phyloP scores from a whole-genome alignment of 2,113 vertebrate species.

The Callionymus lyra region DNA sequence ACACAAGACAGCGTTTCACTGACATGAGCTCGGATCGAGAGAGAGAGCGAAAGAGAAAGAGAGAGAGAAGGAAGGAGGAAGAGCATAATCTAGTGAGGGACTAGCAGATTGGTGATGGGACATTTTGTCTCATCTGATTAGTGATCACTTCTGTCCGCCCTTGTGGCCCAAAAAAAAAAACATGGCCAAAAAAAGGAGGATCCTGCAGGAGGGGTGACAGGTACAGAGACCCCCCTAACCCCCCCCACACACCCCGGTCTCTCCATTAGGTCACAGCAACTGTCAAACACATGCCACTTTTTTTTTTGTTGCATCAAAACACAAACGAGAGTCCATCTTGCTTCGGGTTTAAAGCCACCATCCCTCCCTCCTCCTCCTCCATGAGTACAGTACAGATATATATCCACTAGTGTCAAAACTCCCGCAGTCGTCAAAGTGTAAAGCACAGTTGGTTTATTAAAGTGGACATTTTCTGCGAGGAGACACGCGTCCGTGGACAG shows the following conservation, averaged over 20 bases:
- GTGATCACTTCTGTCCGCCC: constrained; percentile 40
- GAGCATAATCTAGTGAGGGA: constrained; percentile 11
- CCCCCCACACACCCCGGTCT: constrained; percentile 2
- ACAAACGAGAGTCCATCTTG: constrained; percentile 93
- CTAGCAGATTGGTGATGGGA: constrained; percentile 29
- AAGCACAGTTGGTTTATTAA: constrained; percentile 51
- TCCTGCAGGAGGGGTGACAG: constrained; percentile 7
- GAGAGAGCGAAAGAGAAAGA: constrained; percentile 21
- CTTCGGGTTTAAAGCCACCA: constrained; percentile 70
- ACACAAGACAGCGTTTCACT: constrained; percentile 75
- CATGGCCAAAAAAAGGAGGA: constrained; percentile 36
- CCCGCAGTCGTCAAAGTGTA: constrained; percentile 36
- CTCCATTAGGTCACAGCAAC: constrained; percentile 8
- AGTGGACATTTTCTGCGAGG: constrained; percentile 43
- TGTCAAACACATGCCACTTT: constrained; percentile 40
- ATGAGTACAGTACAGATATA: constrained; percentile 60
- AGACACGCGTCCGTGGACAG: constrained; percentile 26
- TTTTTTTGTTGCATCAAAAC: constrained; percentile 78
- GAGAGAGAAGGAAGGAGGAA: constrained; percentile 7
- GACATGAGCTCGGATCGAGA: constrained; percentile 38
- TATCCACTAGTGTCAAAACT: constrained; percentile 76
- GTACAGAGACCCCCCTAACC: constrained; percentile 28
- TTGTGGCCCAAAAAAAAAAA: constrained; percentile 32
- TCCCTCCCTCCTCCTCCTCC: no score
- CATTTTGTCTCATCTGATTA: constrained; percentile 47